These are phyloP conservation scores for Epinotia brunnichana DNA, from an alignment of 2,888 invertebrate genomes.

Conservation along the genomic window DNA sequence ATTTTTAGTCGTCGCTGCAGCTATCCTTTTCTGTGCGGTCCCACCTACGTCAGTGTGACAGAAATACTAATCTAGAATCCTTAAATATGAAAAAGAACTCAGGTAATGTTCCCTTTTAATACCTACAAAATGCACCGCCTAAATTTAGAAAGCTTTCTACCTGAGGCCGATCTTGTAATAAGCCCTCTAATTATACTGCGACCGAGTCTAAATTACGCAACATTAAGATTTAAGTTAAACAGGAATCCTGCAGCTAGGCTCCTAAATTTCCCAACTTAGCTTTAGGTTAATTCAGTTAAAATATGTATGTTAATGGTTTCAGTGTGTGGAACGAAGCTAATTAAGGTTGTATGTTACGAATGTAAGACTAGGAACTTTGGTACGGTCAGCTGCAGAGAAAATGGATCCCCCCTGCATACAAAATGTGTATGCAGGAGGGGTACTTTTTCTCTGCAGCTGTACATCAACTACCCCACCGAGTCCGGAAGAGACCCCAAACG, in stretches of 20 bases:
- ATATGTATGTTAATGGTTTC: conserved; percentile 34
- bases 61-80: too few species aligned
- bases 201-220: neutral
- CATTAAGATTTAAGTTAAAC: conserved; percentile 19
- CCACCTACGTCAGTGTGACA: too few species aligned
- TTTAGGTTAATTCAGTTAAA: conserved; percentile 34
- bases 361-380: conserved; percentile 6
- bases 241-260: conserved; percentile 5
- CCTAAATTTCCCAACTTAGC: conserved; percentile 6
- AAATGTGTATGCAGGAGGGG: too few species aligned
- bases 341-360: conserved; percentile 18
- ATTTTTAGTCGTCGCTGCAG: too few species aligned
- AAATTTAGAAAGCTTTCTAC: neutral
- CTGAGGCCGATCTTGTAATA: neutral
- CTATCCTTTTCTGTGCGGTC: too few species aligned
- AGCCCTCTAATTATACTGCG: conserved; percentile 7
- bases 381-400: too few species aligned
- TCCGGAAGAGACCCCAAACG: too few species aligned
- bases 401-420: too few species aligned
- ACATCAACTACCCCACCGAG: too few species aligned
- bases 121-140: neutral
- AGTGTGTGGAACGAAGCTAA: conserved; percentile 18
- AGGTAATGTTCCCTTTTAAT: too few species aligned
- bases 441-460: too few species aligned
- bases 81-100: too few species aligned